Percentiles rank a stretch among this genome's conserved stretches.
Conservation (phyloP, 1,140 invertebrate genomes). For the Cotesia glomerata region DNA sequence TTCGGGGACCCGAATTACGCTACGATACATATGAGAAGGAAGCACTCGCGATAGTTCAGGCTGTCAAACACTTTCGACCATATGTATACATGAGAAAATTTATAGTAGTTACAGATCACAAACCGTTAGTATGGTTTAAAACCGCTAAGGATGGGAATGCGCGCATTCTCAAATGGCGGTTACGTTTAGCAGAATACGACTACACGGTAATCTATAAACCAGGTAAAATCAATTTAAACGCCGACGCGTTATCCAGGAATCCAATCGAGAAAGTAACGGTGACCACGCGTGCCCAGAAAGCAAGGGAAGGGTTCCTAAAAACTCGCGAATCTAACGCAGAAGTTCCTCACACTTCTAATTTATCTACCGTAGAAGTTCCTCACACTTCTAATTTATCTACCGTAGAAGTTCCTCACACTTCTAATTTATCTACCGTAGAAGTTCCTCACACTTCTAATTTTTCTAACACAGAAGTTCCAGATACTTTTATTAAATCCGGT, state of each 20-base stretch:
- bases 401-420: too few relatives aligned
- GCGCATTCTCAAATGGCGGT: too few relatives aligned
- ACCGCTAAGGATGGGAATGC: too few relatives aligned
- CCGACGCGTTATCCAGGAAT: conserved; percentile 43
- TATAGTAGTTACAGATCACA: too few relatives aligned
- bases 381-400: too few relatives aligned
- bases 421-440: not conserved
- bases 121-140: too few relatives aligned
- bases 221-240: too few relatives aligned
- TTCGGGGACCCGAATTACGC: not conserved
- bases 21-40: conserved; percentile 42
- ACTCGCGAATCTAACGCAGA: not conserved
- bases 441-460: not conserved
- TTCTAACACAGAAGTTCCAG: not conserved
- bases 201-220: too few relatives aligned
- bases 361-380: too few relatives aligned
- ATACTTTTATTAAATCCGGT: not conserved
- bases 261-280: not conserved
- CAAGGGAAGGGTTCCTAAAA: not conserved
- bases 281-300: not conserved
- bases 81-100: conserved; percentile 48
- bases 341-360: too few relatives aligned
- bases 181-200: too few relatives aligned
- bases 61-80: conserved; percentile 53
- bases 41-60: conserved; percentile 50